Percentiles rank a stretch among this genome's conserved stretches.
Conservation (phyloP, 2,113 vertebrate genomes). For the Orthonyx spaldingii region DNA sequence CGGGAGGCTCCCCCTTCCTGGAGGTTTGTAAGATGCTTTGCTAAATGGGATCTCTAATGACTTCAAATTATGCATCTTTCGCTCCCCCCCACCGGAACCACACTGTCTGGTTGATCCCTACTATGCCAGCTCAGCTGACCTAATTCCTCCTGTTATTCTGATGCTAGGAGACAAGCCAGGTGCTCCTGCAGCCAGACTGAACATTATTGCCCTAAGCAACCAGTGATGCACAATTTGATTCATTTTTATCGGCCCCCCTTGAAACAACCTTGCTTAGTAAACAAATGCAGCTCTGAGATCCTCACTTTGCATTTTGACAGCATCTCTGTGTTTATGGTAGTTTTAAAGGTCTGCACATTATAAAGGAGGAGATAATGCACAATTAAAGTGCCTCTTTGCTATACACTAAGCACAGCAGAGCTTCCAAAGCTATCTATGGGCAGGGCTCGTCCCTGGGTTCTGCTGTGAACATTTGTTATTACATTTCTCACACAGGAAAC, state of each 20-base stretch:
- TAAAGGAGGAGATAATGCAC: background rate
- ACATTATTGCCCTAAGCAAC: background rate
- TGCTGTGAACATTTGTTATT: background rate
- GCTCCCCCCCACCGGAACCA: background rate
- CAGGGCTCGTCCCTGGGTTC: background rate
- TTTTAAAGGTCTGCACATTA: background rate
- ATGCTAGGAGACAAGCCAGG: slow-evolving; percentile 49
- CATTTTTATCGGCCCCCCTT: background rate
- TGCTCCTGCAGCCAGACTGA: slow-evolving; percentile 33
- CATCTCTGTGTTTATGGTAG: background rate
- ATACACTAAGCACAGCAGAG: background rate
- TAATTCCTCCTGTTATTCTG: slow-evolving; percentile 52
- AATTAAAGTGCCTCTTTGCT: background rate
- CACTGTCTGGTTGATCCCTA: background rate
- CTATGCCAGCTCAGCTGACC: slow-evolving; percentile 46
- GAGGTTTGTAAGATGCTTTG: background rate
- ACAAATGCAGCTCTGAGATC: background rate
- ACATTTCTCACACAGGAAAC: background rate
- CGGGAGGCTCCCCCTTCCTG: background rate
- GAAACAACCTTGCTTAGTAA: background rate
- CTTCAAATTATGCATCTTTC: background rate
- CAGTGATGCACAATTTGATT: background rate
- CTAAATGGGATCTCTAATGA: slow-evolving; percentile 13
- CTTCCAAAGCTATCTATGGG: background rate
- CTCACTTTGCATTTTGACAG: background rate